These are phyloP conservation scores for Callyntrura sp. DNA, from an alignment of 2,888 invertebrate species.

Conservation along the genomic window DNA sequence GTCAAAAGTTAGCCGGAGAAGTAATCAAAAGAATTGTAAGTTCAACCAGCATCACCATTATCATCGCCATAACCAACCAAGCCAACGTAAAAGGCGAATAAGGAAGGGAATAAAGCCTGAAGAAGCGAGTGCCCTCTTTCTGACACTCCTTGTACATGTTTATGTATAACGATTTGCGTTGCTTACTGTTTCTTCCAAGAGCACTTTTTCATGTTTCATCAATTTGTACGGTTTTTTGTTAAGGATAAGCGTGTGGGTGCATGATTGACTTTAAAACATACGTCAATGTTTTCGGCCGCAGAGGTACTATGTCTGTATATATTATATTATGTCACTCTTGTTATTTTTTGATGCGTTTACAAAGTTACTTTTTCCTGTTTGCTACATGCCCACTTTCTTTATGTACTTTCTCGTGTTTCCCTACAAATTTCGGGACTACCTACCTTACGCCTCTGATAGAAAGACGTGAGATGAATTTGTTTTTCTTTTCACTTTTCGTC, in stretches of 20 bases:
- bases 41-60: conserved; percentile 42
- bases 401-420: background rate
- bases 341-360: conserved; percentile 5
- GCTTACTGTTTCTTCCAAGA: too few relatives aligned
- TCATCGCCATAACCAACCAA: background rate
- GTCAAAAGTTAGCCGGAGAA: conserved; percentile 57
- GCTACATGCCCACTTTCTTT: background rate
- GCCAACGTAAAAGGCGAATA: conserved; percentile 4
- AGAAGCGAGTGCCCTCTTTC: conserved; percentile 7
- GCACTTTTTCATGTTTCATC: background rate
- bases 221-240: conserved; percentile 17
- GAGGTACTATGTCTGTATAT: background rate
- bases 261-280: conserved; percentile 13
- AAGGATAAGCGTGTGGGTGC: conserved; percentile 34
- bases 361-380: background rate
- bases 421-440: conserved; percentile 9
- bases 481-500: conserved; percentile 45
- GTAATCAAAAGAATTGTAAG: conserved; percentile 61
- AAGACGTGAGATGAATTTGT: conserved; percentile 60
- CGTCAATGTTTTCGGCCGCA: background rate
- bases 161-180: background rate
- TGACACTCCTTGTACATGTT: background rate
- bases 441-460: conserved; percentile 20
- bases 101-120: background rate
- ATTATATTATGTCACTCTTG: conserved; percentile 23